phyloP scores from a whole-genome alignment of 2,113 vertebrate species.

The Gymnobelideus leadbeateri region DNA sequence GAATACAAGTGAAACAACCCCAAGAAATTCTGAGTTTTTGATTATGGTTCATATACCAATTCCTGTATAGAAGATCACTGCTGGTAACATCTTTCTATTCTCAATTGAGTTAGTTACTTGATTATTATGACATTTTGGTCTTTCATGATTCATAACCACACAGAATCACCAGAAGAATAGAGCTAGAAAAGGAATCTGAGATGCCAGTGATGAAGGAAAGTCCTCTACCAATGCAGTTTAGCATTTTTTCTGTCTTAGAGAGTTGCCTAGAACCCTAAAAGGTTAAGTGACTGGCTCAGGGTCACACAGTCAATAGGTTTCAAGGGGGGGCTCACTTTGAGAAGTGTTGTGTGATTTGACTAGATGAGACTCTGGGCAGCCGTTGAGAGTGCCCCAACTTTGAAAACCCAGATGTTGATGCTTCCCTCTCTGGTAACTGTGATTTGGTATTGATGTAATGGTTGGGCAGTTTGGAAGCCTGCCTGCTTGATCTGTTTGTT shows the following conservation, averaged over 20 bases:
- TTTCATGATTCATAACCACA: no score
- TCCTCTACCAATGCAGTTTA: background rate
- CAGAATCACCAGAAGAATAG: no score
- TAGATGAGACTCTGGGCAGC: no score
- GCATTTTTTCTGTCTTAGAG: background rate
- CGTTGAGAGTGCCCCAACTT: no score
- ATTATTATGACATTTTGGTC: background rate
- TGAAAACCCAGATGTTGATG: no score
- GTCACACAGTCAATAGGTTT: background rate
- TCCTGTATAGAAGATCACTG: background rate
- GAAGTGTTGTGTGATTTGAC: no score
- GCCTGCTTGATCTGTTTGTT: no score
- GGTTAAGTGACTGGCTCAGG: background rate
- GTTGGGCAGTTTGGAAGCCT: no score
- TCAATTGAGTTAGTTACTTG: background rate
- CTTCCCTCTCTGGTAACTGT: no score
- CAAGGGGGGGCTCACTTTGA: no score
- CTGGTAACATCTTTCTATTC: background rate
- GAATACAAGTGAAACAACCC: background rate
- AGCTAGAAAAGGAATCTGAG: background rate
- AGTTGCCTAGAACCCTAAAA: background rate
- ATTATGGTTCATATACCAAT: background rate
- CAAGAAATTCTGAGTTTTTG: background rate
- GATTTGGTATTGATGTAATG: no score
- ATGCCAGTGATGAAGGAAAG: background rate